Conservation (phyloP, 2,797 vertebrate species). For the Erpetoichthys calabaricus region DNA sequence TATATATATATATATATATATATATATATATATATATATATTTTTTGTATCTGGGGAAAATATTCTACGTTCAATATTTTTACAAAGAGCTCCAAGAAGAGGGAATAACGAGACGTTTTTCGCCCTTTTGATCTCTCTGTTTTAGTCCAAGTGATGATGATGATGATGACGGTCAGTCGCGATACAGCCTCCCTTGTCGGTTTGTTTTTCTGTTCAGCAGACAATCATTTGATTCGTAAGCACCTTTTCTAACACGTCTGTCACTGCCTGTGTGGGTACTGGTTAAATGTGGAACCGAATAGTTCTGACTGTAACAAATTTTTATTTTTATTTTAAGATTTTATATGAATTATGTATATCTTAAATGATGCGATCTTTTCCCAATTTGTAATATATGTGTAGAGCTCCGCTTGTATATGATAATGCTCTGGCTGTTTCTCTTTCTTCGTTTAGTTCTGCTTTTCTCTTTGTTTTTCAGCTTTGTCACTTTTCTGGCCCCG, state of each 20-base stretch:
- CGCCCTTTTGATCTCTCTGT: conserved; percentile 51
- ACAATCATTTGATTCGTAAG: conserved; percentile 99
- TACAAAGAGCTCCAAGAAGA: conserved; percentile 77
- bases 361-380: conserved; percentile 93
- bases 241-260: conserved; percentile 96
- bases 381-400: conserved; percentile 99
- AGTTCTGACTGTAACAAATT: conserved; percentile 99
- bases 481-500: conserved; percentile 72
- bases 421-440: conserved; percentile 62
- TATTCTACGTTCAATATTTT: conserved; percentile 46
- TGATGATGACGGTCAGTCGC: conserved; percentile 49
- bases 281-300: conserved; percentile 93
- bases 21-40: conserved; percentile 27
- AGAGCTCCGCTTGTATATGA: conserved; percentile 98
- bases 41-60: conserved; percentile 71
- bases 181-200: conserved; percentile 75
- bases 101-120: conserved; percentile 77
- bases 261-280: conserved; percentile 99
- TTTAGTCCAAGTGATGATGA: conserved; percentile 57
- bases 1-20: conserved; percentile 43
- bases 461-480: conserved; percentile 52
- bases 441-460: conserved; percentile 14
- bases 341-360: conserved; percentile 99
- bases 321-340: conserved; percentile 99
- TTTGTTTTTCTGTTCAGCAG: conserved; percentile 78